These are phyloP conservation scores for Lepidurus couesii DNA, from an alignment of 1,140 invertebrate species.

Conservation along the genomic window DNA sequence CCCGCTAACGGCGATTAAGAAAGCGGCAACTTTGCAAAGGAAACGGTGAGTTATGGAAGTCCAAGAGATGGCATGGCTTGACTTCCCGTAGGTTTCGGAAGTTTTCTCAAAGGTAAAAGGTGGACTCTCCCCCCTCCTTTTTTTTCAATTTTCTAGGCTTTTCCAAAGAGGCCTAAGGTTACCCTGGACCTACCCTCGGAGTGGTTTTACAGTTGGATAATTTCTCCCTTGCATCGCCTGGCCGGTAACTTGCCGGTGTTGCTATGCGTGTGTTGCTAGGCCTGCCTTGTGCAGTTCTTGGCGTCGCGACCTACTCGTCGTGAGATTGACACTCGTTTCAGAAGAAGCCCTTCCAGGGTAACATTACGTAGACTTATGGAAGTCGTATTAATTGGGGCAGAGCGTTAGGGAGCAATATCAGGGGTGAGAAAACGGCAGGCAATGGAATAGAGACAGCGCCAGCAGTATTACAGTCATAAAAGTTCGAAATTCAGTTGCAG, in stretches of 20 bases:
- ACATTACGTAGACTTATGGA: neutral
- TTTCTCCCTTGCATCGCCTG: neutral
- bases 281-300: neutral
- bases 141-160: neutral
- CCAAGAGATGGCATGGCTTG: neutral
- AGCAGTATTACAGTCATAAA: too few species aligned
- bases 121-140: neutral
- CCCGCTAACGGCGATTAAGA: neutral
- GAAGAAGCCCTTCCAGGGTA: neutral
- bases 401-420: neutral
- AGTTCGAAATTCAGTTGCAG: neutral
- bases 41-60: neutral
- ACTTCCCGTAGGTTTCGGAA: neutral
- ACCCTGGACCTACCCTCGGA: neutral
- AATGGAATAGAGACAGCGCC: too few species aligned
- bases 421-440: too few species aligned
- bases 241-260: neutral
- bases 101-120: neutral
- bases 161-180: neutral
- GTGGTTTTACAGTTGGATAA: neutral
- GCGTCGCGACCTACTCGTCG: neutral
- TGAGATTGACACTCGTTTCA: neutral
- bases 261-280: slow-evolving; percentile 12
- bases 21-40: neutral
- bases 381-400: neutral